A percentile compares a stretch with the other conserved stretches of the same genome.
Evolutionary conservation across 2,797 vertebrate genomes (phyloP).

Genomic region (Eulemur mongoz): DNA sequence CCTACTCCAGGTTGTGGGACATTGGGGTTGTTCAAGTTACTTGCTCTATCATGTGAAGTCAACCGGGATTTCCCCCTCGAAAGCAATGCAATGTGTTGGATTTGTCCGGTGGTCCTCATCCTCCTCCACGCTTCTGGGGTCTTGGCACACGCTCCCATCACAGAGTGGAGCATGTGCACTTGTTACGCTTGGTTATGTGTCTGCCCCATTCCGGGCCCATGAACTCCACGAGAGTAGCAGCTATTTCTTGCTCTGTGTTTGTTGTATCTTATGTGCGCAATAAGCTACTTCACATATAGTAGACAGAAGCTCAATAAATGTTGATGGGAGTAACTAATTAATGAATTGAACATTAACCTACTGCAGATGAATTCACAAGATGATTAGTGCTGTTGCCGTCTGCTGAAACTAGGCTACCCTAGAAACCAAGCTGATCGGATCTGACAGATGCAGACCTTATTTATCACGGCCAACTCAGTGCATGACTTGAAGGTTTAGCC

Average conservation of each 20-base stretch:
- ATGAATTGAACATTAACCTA: neutral
- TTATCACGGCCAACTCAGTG: neutral
- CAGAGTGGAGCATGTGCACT: too few species aligned
- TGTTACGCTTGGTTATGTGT: neutral
- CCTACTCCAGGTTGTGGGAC: neutral
- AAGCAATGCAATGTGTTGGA: accelerated
- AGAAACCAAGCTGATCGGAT: neutral
- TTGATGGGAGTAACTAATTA: neutral
- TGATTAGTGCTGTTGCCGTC: neutral
- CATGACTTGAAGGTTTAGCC: neutral
- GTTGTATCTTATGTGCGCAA: neutral
- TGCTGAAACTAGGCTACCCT: neutral
- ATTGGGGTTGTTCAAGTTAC: neutral
- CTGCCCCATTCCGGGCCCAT: neutral
- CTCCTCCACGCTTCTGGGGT: accelerated
- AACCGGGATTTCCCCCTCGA: neutral
- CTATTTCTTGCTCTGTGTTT: neutral
- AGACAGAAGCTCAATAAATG: neutral
- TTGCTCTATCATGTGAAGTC: neutral
- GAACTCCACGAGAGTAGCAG: neutral
- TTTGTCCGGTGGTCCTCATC: accelerated
- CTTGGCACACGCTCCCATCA: neutral
- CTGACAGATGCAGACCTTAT: neutral
- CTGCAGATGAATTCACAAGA: neutral
- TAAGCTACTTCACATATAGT: neutral